Base-by-base conservation (phyloP, 2,888 invertebrate genomes). In the Mylabris sibirica region DNA sequence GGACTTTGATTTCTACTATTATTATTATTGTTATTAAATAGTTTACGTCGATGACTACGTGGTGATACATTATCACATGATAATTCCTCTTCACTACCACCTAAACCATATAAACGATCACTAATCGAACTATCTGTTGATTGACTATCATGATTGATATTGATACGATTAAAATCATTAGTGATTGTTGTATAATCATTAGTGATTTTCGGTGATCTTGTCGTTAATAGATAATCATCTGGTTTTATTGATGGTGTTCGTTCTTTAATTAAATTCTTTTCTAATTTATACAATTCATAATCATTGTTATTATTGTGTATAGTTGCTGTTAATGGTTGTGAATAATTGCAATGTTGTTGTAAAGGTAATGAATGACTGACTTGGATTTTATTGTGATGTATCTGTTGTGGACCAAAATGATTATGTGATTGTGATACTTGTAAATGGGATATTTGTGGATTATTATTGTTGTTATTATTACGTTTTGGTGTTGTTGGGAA, bases 1-100 rank as follows among this genome's bases (percentile, higher is more conserved):
- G 90, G 90, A 75, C 90, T 90, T 70, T 90, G 89, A 79, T 89
- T 90, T 53, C 89, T 84, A 69, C 88, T 89, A 73, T 85, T 86
- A 17, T 84, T 84, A 86, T 86, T 57, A 22, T 77, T 70, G 60
- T 69, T 75, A 24, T 74, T 44, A 84, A 86, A 82, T 73, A 86
- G 86, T 75, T 87, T 87, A 6, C 85, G 82, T 60, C 87, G 83
- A 49, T 87, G 83, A 35, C 86, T 77, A 64, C 87, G 83, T 2
- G 89, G 89, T 0, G 89, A 89, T 11, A 87, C 84, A 74, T 87
- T 89, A 14, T 88, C 88, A 65, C 84, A 84, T 3, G 89, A 89
- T 22, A 89, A 74, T 75, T 90, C 90, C 74, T 90, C 90, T 82
- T 88, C 88, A 77, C 87, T 87, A 34, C 83, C 83, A 53, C 81